A percentile compares a stretch with the other conserved stretches of the same genome.
These are phyloP conservation scores for Endomychus coccineus DNA, from an alignment of 2,888 invertebrate species.

Conservation along the genomic window DNA sequence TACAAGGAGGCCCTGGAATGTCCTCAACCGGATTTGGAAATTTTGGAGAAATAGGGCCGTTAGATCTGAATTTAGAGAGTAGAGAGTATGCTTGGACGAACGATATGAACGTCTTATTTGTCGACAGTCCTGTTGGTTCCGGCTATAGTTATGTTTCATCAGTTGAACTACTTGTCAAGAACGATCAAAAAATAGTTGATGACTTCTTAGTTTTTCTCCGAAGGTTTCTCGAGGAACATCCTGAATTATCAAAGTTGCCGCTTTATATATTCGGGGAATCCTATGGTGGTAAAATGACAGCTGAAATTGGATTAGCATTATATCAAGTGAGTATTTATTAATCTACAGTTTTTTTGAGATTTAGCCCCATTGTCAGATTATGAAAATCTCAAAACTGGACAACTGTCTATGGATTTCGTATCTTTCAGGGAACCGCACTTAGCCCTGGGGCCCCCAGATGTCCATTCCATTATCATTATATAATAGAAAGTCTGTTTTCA, in stretches of 20 bases:
- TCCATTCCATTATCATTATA: no score
- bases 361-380: no score
- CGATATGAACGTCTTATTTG: constrained; percentile 64
- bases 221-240: constrained; percentile 58
- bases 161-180: constrained; percentile 44
- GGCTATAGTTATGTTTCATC: constrained; percentile 72
- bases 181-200: constrained; percentile 58
- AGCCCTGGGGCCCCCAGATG: no score
- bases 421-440: no score
- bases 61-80: constrained; percentile 37
- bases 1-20: constrained; percentile 77
- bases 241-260: constrained; percentile 65
- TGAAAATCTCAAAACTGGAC: no score
- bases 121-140: constrained; percentile 86
- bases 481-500: no score
- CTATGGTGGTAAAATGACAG: constrained; percentile 90
- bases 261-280: constrained; percentile 84
- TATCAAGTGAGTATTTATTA: constrained; percentile 46
- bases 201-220: constrained; percentile 70
- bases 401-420: no score
- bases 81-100: constrained; percentile 52
- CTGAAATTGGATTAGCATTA: constrained; percentile 65
- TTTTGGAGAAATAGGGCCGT: constrained; percentile 46
- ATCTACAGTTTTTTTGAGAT: no score
- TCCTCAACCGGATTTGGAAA: constrained; percentile 61